These are phyloP conservation scores for Erpobdella octoculata DNA, from an alignment of 2,888 invertebrate genomes.

Conservation along the genomic window DNA sequence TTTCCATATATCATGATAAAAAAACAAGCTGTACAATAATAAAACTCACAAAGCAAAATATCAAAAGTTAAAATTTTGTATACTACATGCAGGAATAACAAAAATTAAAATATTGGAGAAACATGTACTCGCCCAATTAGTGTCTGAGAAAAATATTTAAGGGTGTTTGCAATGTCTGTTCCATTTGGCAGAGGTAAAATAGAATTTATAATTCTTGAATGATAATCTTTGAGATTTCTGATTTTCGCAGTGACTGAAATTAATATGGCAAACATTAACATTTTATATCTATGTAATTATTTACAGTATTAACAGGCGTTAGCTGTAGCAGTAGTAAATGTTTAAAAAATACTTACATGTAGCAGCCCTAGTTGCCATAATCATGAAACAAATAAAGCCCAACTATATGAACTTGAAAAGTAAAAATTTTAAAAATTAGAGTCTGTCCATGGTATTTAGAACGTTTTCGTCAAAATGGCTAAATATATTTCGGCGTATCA, in stretches of 20 bases:
- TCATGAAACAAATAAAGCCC: background rate
- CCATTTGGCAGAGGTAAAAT: constrained; percentile 85
- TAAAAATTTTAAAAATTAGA: no score
- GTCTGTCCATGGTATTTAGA: no score
- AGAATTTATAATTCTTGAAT: constrained; percentile 81
- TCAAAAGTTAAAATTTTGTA: background rate
- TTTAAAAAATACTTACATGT: constrained; percentile 67
- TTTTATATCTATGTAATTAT: background rate
- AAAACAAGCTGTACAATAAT: background rate
- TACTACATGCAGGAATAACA: background rate
- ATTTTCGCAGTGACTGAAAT: constrained; percentile 87
- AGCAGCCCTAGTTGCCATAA: constrained; percentile 83
- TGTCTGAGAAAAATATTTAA: constrained; percentile 95
- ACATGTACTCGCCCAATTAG: constrained; percentile 70
- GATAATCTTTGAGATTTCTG: constrained; percentile 89
- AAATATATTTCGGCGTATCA: no score
- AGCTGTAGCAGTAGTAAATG: background rate
- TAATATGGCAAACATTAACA: background rate
- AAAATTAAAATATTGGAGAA: background rate
- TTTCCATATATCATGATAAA: background rate
- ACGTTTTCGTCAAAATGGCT: no score
- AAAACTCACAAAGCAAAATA: background rate
- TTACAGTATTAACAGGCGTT: background rate
- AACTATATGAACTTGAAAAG: background rate
- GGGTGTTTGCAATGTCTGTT: constrained; percentile 88